phyloP scores from a whole-genome alignment of 1,140 invertebrate genomes.

The Drosophila sucinea region DNA sequence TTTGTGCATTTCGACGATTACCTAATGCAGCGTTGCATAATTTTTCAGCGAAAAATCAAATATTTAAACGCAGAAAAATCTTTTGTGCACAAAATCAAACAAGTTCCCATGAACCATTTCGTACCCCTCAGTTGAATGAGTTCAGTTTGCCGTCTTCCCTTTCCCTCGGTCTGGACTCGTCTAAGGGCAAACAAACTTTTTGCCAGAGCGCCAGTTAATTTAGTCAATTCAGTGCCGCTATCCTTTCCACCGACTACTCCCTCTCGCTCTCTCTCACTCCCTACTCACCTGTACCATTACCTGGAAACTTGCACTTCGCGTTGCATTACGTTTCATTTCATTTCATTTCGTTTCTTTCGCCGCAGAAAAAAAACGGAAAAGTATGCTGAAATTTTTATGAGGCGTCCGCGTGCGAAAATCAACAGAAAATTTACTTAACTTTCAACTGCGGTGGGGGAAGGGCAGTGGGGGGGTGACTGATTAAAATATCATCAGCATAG shows the following conservation, averaged over 20 bases:
- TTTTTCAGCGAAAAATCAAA: slow-evolving; percentile 63
- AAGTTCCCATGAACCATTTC: slow-evolving; percentile 27
- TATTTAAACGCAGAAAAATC: slow-evolving; percentile 71
- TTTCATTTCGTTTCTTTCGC: slow-evolving; percentile 35
- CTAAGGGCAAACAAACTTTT: slow-evolving; percentile 71
- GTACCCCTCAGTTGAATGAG: neutral
- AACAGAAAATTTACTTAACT: slow-evolving; percentile 62
- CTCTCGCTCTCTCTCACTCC: neutral
- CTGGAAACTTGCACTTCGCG: slow-evolving; percentile 40
- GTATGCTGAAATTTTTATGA: slow-evolving; percentile 52
- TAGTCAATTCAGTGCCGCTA: slow-evolving; percentile 67
- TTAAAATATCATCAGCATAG: slow-evolving; percentile 55
- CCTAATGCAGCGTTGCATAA: slow-evolving; percentile 76
- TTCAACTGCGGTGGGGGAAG: slow-evolving; percentile 14
- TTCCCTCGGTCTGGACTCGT: slow-evolving; percentile 34
- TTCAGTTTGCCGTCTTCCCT: neutral
- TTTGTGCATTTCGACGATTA: slow-evolving; percentile 71
- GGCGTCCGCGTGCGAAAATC: slow-evolving; percentile 54
- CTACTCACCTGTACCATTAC: neutral
- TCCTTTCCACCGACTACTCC: neutral
- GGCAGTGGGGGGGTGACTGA: slow-evolving; percentile 28
- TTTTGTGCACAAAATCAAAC: slow-evolving; percentile 71
- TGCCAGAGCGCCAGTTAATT: slow-evolving; percentile 66
- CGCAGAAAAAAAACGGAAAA: slow-evolving; percentile 25
- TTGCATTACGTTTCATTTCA: slow-evolving; percentile 67